Conservation (phyloP, 30 jellyfish, hydroid and myxozoan species). For the Aurelia aurita complex sp. Pacific region DNA sequence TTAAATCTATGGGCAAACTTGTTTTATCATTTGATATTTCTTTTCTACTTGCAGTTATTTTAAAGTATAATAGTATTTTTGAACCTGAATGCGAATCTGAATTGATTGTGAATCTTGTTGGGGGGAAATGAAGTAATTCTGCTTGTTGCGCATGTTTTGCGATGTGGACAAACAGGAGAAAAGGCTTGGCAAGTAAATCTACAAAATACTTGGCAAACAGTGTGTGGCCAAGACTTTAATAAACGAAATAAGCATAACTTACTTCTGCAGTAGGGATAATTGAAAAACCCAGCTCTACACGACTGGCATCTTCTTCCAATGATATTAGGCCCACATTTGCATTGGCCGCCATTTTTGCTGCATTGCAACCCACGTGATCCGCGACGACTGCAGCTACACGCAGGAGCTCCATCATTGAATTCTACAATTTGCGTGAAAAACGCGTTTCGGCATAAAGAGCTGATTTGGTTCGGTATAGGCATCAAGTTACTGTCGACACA, state of each 20-base stretch:
- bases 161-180: too few species aligned
- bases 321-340: conserved; percentile 74
- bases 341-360: conserved; percentile 80
- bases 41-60: too few species aligned
- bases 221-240: too few species aligned
- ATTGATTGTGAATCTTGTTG: too few species aligned
- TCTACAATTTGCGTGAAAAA: conserved; percentile 54
- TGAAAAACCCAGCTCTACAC: conserved; percentile 84
- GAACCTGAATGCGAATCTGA: too few species aligned
- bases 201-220: too few species aligned
- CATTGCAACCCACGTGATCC: conserved; percentile 69
- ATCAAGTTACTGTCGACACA: conserved; percentile 57
- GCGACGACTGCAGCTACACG: conserved; percentile 75
- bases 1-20: too few species aligned
- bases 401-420: conserved; percentile 57
- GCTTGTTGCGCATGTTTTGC: too few species aligned
- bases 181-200: too few species aligned
- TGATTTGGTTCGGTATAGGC: conserved; percentile 37
- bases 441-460: conserved; percentile 51
- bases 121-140: too few species aligned
- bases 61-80: too few species aligned
- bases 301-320: conserved; percentile 79
- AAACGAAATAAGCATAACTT: neutral
- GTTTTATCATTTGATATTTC: too few species aligned
- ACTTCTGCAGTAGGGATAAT: conserved; percentile 87